Evolutionary conservation across 2,113 vertebrate genomes (phyloP).

Genomic region (Probosciger aterrimus): DNA sequence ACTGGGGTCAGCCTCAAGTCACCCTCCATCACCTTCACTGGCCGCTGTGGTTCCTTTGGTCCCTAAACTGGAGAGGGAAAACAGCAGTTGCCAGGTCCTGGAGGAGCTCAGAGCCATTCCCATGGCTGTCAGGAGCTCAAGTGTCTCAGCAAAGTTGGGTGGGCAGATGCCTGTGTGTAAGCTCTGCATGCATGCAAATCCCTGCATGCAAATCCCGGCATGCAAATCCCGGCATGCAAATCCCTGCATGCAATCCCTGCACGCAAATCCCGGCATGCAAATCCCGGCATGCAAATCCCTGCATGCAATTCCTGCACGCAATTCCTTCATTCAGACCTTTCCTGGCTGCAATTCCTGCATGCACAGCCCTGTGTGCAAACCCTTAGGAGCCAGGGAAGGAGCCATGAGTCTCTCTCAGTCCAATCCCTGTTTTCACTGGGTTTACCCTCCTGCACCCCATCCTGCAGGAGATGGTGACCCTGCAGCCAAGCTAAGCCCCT

Average conservation of each 20-base stretch:
- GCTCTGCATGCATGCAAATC: not conserved
- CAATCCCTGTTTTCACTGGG: no score
- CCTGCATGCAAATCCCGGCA: no score
- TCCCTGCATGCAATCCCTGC: not conserved
- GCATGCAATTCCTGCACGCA: not conserved
- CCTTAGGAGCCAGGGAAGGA: not conserved
- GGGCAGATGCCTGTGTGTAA: not conserved
- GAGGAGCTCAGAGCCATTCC: not conserved
- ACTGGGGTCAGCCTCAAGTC: not conserved
- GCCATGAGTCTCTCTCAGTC: not conserved
- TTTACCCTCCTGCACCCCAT: not conserved
- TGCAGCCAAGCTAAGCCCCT: not conserved
- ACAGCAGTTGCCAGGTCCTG: no score
- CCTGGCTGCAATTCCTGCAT: not conserved
- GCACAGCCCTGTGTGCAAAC: not conserved
- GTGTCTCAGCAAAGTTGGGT: not conserved
- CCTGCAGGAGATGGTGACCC: not conserved
- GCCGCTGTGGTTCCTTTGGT: accelerated
- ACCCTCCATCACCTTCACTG: accelerated
- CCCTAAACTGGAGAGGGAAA: not conserved
- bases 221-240: not conserved
- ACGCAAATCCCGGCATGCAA: not conserved
- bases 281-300: not conserved
- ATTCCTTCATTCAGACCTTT: no score
- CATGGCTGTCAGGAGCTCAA: accelerated